Evolutionary conservation across 2,888 invertebrate genomes (phyloP).

Genomic region (Micoletzkya japonica): DNA sequence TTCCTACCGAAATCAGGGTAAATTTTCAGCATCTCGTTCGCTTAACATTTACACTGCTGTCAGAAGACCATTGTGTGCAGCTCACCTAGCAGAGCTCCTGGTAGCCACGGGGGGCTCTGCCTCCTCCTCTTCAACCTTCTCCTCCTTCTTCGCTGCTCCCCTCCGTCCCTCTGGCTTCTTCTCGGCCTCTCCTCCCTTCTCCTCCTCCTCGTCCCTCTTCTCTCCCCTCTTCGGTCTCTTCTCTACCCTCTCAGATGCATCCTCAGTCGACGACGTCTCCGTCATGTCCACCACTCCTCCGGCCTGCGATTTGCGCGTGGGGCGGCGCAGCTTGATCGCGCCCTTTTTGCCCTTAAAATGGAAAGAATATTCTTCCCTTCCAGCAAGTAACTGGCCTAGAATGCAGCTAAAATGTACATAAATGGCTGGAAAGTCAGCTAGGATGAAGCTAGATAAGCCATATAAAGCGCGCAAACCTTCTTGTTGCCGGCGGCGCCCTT

Average conservation of each 20-base stretch:
- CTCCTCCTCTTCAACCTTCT: slow-evolving; percentile 17
- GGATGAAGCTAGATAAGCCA: too few species aligned
- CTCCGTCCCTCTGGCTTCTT: slow-evolving; percentile 1
- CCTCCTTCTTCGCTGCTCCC: slow-evolving; percentile 10
- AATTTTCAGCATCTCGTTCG: too few species aligned
- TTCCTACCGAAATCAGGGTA: too few species aligned
- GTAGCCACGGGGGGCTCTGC: not conserved
- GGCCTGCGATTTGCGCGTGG: not conserved
- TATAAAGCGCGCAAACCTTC: too few species aligned
- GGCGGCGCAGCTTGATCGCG: slow-evolving; percentile 1
- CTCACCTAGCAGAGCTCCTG: slow-evolving; percentile 22
- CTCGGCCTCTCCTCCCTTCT: slow-evolving; percentile 10
- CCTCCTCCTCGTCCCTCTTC: slow-evolving; percentile 6
- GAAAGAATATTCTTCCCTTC: too few species aligned
- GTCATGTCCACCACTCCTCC: not conserved
- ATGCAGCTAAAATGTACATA: too few species aligned
- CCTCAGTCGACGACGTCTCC: not conserved
- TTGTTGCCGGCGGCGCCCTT: too few species aligned
- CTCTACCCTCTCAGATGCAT: slow-evolving; percentile 18
- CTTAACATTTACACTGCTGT: too few species aligned
- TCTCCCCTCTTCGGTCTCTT: slow-evolving; percentile 3
- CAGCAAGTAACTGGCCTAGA: too few species aligned
- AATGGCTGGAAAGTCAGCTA: too few species aligned
- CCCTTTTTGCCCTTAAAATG: slow-evolving; percentile 16
- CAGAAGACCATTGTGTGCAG: too few species aligned